These are phyloP conservation scores for Suricata suricatta DNA, from an alignment of 2,113 vertebrate genomes.

Conservation along the genomic window DNA sequence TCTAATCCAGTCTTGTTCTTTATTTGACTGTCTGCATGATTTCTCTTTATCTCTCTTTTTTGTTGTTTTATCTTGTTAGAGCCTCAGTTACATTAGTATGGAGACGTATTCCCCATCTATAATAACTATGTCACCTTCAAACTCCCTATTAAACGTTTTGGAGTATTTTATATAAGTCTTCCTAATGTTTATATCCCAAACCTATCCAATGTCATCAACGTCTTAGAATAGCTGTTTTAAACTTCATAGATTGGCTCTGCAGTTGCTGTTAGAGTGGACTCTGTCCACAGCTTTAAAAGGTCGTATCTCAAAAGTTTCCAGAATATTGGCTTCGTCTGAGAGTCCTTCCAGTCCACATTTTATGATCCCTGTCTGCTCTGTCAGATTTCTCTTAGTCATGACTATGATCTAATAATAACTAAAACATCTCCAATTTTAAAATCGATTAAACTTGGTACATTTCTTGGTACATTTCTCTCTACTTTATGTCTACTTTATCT, in stretches of 20 bases:
- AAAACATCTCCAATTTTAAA: not conserved
- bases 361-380: not conserved
- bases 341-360: not conserved
- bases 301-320: not conserved
- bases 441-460: not conserved
- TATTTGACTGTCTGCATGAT: not conserved
- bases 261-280: not conserved
- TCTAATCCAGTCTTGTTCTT: not conserved
- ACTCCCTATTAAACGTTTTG: not conserved
- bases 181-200: not conserved
- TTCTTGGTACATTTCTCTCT: not conserved
- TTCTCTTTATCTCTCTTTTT: not conserved
- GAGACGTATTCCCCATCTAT: not conserved
- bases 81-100: not conserved
- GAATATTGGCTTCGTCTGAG: not conserved
- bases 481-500: not conserved
- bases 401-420: not conserved
- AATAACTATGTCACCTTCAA: not conserved
- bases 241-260: not conserved
- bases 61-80: not conserved
- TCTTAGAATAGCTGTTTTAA: slow-evolving; percentile 14
- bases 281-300: not conserved
- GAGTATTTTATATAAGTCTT: not conserved
- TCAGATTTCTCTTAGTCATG: not conserved
- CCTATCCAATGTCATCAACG: not conserved